A percentile compares a stretch with the other conserved stretches of the same genome.
Evolutionary conservation across 2,888 invertebrate genomes (phyloP).

Genomic region (Apantesis nais): DNA sequence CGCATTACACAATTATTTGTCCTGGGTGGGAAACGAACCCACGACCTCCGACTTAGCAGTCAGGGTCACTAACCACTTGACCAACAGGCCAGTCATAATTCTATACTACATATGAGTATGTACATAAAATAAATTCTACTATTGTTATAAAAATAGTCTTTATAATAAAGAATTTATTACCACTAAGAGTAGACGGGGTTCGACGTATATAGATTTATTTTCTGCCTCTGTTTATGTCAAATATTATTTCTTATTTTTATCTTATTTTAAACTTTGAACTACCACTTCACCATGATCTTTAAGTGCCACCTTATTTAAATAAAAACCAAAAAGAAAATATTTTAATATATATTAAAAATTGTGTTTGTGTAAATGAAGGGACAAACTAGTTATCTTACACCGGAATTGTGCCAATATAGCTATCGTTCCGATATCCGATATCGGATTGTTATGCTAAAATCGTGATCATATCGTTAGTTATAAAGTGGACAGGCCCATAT

Average conservation of each 20-base stretch:
- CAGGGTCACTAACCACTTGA: too few relatives aligned
- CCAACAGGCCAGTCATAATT: too few relatives aligned
- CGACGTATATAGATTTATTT: too few relatives aligned
- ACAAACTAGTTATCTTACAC: not conserved
- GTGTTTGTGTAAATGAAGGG: not conserved
- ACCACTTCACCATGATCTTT: not conserved
- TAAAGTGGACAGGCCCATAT: constrained; percentile 35
- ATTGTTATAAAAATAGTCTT: too few relatives aligned
- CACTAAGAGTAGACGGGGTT: too few relatives aligned
- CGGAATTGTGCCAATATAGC: not conserved
- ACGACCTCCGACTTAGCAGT: too few relatives aligned
- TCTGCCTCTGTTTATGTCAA: too few relatives aligned
- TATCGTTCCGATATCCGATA: not conserved
- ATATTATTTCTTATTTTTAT: not conserved
- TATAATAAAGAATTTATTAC: too few relatives aligned
- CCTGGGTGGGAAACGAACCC: too few relatives aligned
- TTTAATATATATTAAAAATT: not conserved
- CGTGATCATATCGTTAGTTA: constrained; percentile 12
- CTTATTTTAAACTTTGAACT: not conserved
- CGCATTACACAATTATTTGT: too few relatives aligned
- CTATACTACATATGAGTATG: too few relatives aligned
- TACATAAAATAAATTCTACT: too few relatives aligned
- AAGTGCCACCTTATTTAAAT: not conserved
- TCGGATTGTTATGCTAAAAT: not conserved
- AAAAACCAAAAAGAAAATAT: not conserved